Evolutionary conservation across 2,888 invertebrate genomes (phyloP).

Genomic region (Augiades crinisus): DNA sequence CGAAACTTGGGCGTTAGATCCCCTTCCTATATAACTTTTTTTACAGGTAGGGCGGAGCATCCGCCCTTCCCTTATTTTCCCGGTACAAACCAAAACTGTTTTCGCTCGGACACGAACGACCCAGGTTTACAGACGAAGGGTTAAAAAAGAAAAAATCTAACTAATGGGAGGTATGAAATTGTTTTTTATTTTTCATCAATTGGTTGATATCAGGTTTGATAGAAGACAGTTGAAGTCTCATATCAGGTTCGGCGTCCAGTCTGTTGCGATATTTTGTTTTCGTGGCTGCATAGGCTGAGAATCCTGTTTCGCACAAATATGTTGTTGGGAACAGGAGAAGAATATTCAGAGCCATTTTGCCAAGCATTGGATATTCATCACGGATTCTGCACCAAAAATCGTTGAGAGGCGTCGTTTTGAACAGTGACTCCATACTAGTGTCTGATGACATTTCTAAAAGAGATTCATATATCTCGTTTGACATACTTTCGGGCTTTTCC

Average conservation of each 20-base stretch:
- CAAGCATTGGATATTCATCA: conserved; percentile 40
- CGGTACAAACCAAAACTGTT: too few relatives aligned
- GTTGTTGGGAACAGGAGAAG: conserved; percentile 34
- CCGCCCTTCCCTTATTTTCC: too few relatives aligned
- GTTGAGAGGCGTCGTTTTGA: conserved; percentile 40
- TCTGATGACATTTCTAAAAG: conserved; percentile 42
- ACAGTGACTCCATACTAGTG: conserved; percentile 40
- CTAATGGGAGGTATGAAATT: conserved; percentile 35
- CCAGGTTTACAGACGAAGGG: too few relatives aligned
- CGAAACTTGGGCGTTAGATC: too few relatives aligned
- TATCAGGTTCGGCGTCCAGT: conserved; percentile 40
- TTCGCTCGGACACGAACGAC: too few relatives aligned
- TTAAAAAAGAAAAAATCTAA: conserved; percentile 16
- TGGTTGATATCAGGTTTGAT: conserved; percentile 38
- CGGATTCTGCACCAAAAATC: conserved; percentile 41
- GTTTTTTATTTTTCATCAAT: conserved; percentile 37
- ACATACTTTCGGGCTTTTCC: conserved; percentile 38
- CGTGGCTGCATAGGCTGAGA: conserved; percentile 32
- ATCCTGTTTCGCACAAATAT: conserved; percentile 39
- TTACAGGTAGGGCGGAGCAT: too few relatives aligned
- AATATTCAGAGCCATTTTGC: conserved; percentile 33
- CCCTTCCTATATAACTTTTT: too few relatives aligned
- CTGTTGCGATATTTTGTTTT: conserved; percentile 40
- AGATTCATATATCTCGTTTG: conserved; percentile 38
- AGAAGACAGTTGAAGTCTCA: conserved; percentile 37